Evolutionary conservation across 2,113 vertebrate species (phyloP), one percentile per base, ranked within the genome.

Genomic region (Stercorarius parasiticus): DNA sequence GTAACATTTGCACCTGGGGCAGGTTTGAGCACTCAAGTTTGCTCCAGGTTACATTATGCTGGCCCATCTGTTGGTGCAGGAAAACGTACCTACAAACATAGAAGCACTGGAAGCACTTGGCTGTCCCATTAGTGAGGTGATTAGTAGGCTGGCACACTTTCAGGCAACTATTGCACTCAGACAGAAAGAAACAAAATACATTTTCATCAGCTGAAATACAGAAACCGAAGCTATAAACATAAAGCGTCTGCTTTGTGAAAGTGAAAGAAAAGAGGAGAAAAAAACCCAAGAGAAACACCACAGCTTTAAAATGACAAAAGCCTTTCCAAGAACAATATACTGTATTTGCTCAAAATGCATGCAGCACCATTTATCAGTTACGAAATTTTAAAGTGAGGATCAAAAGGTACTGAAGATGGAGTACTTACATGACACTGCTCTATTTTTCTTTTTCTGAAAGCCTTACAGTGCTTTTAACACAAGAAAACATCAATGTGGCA

Each of bases 151-250:
- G 55, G 82, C 66, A 88, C 42, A 5, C 59, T 30, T 79, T 29
- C 92, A 86, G 86, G 52, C 69, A 88, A 52, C 56, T 67, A 80
- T 1, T 90, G 72, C 50, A 30, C 74, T 88, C 66, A 82, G 53
- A 82, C 17, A 47, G 56, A 89, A 73, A 83, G 40, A 70, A 93
- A 67, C 43, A 79, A 85, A 86, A 93, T 69, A 27, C 53, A 69
- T 95, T 94, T 89, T 82, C 81, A 82, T 91, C 86, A 80, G 58
- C 67, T 88, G 82, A 67, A 91, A 88, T 36, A 85, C 27, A 82
- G 42, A 88, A 85, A 70, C 42, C 1, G 32, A 58, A 50, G 62
- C 93, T 71, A 93, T 74, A 87, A 95, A 88, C 74, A 82, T 95
- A 88, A 94, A 96, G 59, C 84, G 91, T 40, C 66, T 80, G 73